Evolutionary conservation across 2,888 invertebrate genomes (phyloP), one percentile per base, ranked within the genome.

Genomic region (Eupsilia transversa): DNA sequence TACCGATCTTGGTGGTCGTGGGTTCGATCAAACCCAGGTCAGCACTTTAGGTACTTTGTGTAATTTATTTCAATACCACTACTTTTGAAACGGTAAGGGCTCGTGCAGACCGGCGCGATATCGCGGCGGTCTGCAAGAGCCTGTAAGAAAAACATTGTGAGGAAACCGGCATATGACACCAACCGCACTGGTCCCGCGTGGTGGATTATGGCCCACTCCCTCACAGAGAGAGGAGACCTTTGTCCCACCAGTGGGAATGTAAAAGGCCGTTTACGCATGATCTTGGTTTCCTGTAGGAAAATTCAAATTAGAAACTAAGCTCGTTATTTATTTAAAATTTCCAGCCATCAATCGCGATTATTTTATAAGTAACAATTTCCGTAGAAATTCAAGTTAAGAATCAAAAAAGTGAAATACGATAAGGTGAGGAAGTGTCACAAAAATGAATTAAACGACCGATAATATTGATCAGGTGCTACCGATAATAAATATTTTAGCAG

Each of bases 381-480:
- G 12, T 54, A 33, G 60, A 80, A 80, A 49, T 61, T 12, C 27
- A 20, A 43, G 76, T 74, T 74, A 49, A 74, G 54, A 41, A 77
- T 77, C 61, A 43, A 49, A 64, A 61, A 41, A n/a, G 6, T 61
- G 9, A 41, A 80, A 56, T 27, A 14, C 17, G 80, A 77, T 77
- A 73, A 49, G 20, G 17, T 9, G 46, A 35, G 65, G 52, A 75
- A 74, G 38, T 63, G 46, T 59, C 1, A 52, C 30, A 7, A 27
- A 77, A 77, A 41, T 65, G 3, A 60, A 74, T 81, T 64, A 59
- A 60, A 52, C 12, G n/a, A 41, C 41, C n/a, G 82, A 75, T 81
- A 81, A 60, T 41, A 12, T 27, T 75, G 76, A 81, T 77, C 49
- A n/a, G 73, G 49, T 63, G 73, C 73, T 72, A 60, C 79, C 60